These are phyloP conservation scores for Scolanthus callimorphus DNA, from an alignment of 92 coral and sea anemone species.

Conservation along the genomic window DNA sequence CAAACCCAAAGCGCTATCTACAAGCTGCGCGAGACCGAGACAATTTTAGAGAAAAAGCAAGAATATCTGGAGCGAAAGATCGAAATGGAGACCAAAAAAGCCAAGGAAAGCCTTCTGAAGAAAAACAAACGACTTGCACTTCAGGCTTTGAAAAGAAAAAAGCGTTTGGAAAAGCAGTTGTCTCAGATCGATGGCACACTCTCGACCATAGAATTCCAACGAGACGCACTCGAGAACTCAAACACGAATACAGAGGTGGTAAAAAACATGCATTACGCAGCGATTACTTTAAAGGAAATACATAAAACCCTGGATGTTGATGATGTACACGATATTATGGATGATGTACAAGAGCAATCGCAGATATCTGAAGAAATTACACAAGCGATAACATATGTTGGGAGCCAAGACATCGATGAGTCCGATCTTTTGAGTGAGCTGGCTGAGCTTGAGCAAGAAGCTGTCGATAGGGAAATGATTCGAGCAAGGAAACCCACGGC, in stretches of 20 bases:
- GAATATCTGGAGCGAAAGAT: conserved; percentile 67
- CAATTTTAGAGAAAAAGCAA: conserved; percentile 69
- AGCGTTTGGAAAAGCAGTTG: conserved; percentile 71
- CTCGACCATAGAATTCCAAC: conserved; percentile 71
- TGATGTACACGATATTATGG: conserved; percentile 73
- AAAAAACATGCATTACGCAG: conserved; percentile 69
- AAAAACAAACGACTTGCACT: conserved; percentile 68
- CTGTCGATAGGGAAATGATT: conserved; percentile 21
- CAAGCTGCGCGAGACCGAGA: conserved; percentile 66
- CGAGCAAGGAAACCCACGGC: conserved; percentile 28
- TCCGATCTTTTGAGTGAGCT: conserved; percentile 49
- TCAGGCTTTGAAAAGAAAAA: conserved; percentile 70
- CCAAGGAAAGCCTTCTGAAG: conserved; percentile 51
- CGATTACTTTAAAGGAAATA: conserved; percentile 59
- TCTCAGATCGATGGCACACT: conserved; percentile 73
- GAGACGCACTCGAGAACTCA: conserved; percentile 76
- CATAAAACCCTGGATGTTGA: conserved; percentile 56
- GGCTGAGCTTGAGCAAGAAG: conserved; percentile 59
- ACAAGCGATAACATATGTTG: conserved; percentile 58
- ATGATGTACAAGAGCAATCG: conserved; percentile 72
- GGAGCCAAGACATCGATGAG: conserved; percentile 51
- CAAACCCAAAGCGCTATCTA: conserved; percentile 53
- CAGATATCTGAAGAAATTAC: conserved; percentile 69
- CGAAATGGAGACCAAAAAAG: conserved; percentile 43
- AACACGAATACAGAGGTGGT: conserved; percentile 69